phyloP scores from a whole-genome alignment of 1,140 invertebrate species.

The Bombus impatiens region DNA sequence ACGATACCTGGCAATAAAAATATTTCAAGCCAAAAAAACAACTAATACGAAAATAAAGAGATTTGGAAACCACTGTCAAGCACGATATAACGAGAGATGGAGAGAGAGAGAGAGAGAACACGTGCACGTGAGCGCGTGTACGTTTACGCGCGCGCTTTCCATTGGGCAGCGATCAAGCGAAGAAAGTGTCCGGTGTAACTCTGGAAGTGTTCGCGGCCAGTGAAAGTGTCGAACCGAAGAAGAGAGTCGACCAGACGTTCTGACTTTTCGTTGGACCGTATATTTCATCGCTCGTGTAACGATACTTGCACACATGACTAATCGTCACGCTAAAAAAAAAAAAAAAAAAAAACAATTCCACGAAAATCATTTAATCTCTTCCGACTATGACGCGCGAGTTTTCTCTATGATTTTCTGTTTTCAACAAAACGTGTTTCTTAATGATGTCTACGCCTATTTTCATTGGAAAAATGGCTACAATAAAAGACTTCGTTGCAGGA shows the following conservation, averaged over 20 bases:
- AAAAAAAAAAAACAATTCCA: too few species aligned
- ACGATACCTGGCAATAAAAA: not conserved
- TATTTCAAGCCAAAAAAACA: not conserved
- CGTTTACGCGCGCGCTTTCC: constrained; percentile 72
- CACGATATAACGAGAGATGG: not conserved
- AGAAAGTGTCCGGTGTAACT: constrained; percentile 79
- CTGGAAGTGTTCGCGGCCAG: constrained; percentile 65
- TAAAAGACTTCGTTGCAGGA: too few species aligned
- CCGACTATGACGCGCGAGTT: not conserved
- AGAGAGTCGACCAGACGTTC: constrained; percentile 56
- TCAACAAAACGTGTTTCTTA: too few species aligned
- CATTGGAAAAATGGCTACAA: not conserved
- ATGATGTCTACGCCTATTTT: not conserved
- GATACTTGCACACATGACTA: not conserved
- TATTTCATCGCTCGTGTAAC: constrained; percentile 21
- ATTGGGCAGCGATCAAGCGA: constrained; percentile 78
- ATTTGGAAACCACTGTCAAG: not conserved
- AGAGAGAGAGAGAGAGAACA: constrained; percentile 37
- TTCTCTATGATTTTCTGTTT: not conserved
- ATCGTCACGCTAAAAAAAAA: not conserved
- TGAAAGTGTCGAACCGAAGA: constrained; percentile 75
- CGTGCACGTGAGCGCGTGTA: constrained; percentile 47
- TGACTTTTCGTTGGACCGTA: constrained; percentile 51
- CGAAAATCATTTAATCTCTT: not conserved
- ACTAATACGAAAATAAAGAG: not conserved